Conservation (phyloP, 1,140 invertebrate species). For the Aricia agestis region DNA sequence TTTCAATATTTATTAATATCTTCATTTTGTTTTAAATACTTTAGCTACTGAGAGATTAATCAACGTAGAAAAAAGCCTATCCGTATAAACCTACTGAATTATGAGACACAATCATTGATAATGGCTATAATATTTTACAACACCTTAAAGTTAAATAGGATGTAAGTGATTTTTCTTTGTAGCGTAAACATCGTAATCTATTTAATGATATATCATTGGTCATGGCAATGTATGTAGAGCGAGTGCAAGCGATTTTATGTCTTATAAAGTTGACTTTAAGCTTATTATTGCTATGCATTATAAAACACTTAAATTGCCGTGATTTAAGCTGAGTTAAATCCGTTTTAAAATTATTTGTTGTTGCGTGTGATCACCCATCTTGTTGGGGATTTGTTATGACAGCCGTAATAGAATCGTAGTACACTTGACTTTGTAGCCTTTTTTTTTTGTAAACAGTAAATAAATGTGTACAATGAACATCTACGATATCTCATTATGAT, state of each 20-base stretch:
- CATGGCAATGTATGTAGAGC: conserved; percentile 10
- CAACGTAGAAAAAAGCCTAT: no score
- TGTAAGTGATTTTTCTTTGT: not conserved
- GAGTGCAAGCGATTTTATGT: conserved; percentile 17
- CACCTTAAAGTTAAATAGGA: no score
- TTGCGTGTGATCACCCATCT: conserved; percentile 1
- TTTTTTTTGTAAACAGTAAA: no score
- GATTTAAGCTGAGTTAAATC: conserved; percentile 6
- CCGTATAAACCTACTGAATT: no score
- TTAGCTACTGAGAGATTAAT: no score
- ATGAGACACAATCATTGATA: no score
- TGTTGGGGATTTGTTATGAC: not conserved
- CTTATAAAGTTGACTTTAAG: not conserved
- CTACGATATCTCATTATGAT: no score
- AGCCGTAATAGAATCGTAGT: not conserved
- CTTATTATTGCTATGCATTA: not conserved
- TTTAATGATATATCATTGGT: not conserved
- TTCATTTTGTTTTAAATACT: no score
- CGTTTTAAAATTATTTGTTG: conserved; percentile 15
- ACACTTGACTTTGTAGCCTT: no score
- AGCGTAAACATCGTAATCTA: not conserved
- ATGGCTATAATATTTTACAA: no score
- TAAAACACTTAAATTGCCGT: not conserved
- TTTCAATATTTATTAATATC: no score
- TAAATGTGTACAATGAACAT: no score